Conservation (phyloP, 2,797 vertebrate genomes). For the Tachyglossus aculeatus region DNA sequence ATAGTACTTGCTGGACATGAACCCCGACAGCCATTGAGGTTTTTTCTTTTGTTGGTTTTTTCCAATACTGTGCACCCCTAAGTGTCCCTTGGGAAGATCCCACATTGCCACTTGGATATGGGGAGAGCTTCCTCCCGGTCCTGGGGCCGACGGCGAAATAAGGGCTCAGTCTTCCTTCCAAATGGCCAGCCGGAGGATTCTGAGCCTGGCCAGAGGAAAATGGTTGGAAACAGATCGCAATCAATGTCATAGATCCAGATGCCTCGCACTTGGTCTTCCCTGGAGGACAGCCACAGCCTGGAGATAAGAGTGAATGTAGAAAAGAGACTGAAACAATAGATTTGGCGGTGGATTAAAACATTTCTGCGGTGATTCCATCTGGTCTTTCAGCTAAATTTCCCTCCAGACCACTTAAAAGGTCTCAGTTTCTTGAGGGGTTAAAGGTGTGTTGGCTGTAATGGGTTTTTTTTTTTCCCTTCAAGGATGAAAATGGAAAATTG, state of each 20-base stretch:
- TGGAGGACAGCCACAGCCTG: slow-evolving; percentile 42
- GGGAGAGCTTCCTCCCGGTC: too few relatives aligned
- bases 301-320: slow-evolving; percentile 39
- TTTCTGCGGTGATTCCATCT: slow-evolving; percentile 49
- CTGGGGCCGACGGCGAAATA: too few relatives aligned
- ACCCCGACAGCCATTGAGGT: too few relatives aligned
- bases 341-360: slow-evolving; percentile 40
- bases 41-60: too few relatives aligned
- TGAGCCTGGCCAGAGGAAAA: not conserved
- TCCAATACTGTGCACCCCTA: too few relatives aligned
- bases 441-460: slow-evolving; percentile 28
- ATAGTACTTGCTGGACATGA: too few relatives aligned
- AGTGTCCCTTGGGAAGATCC: too few relatives aligned
- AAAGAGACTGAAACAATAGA: slow-evolving; percentile 3
- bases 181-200: too few relatives aligned
- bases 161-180: too few relatives aligned
- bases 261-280: slow-evolving; percentile 33
- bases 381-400: slow-evolving; percentile 43
- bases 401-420: slow-evolving; percentile 41
- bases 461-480: too few relatives aligned
- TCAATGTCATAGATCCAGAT: slow-evolving; percentile 22
- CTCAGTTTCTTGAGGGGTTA: slow-evolving; percentile 38
- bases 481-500: not conserved
- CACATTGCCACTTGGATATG: too few relatives aligned
- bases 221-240: slow-evolving; percentile 35